Base-by-base conservation (phyloP, 2,113 vertebrate genomes). In the Larimichthys polyactis region DNA sequence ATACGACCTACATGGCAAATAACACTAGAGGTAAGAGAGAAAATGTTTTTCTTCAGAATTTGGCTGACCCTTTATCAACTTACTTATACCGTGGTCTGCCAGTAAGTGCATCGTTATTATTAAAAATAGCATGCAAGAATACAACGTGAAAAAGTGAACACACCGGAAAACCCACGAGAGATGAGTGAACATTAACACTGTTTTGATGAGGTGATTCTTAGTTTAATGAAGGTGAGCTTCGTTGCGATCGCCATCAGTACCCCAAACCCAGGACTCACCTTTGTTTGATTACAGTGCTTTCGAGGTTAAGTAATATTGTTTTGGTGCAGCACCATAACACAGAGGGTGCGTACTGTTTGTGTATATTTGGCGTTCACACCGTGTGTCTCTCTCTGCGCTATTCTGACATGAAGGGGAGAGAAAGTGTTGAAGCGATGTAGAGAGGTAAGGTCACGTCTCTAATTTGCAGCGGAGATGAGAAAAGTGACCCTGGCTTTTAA, bases 381-480 rank as follows among this genome's bases (percentile, higher is more conserved):
- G 3, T 19, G 72, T n/a, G 75, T 86, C 64, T 75, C 64, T 75
- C 64, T 48, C 17, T 24, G 81, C 76, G 78, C 79, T 76, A 87
- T 89, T 76, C 81, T 71, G 83, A 82, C 71, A 46, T 15, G 67
- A 44, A 59, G 79, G 46, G 52, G 76, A 75, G 78, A 72, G 78
- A 82, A 68, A 62, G 73, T 77, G 81, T 59, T 17, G 64, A 36
- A 83, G 64, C 11, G 55, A 64, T 44, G 24, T 1, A 27, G 81
- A 83, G 83, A 67, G 9, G 54, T 63, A 20, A 88, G 88, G 90
- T 91, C 82, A 64, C 82, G 24, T 88, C 92, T 86, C 84, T 92
- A 91, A 93, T 94, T 94, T 92, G 79, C 87, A 85, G 88, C 73
- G 55, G 86, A 90, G 90, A 92, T 93, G 90, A 90, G 88, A 87